Base-by-base conservation (phyloP, 1,140 invertebrate genomes). In the Drosophila auraria region DNA sequence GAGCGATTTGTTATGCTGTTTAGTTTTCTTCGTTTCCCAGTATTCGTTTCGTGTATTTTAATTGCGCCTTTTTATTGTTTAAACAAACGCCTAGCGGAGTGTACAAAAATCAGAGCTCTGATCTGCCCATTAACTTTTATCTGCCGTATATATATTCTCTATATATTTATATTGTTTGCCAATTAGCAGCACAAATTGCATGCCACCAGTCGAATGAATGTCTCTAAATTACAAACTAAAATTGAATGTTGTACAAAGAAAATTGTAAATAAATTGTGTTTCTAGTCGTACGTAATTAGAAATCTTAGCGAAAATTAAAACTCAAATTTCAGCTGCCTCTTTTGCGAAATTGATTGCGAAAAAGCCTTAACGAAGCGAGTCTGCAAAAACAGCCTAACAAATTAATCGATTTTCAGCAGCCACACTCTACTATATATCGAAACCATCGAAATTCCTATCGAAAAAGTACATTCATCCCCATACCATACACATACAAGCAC, bases 1-100 rank as follows among this genome's bases (percentile, higher is more conserved):
- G 72, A 76, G 74, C 69, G 72, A 87, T 91, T 87, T 91, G 89
- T 91, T 91, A 91, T 91, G 83, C 89, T 91, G 83, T 91, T 91
- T 89, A 87, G 62, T 80, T 83, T 79, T 83, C 59, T 51, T 47
- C 66, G 38, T 70, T 68, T 72, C 51, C 70, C 74, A 78, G 74
- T 71, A 71, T 82, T 60, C 56, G 63, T 78, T 82, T 60, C 56
- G 63, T 73, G 40, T 69, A 71, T 56, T 59, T 72, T 54, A 72
- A 66, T 82, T 62, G 61, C 62, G 68, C 68, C 68, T 61, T 36
- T 25, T 64, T 78, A 64, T 82, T 70, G 61, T 80, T 63, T 71
- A 56, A 71, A 71, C 64, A 71, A 71, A 56, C 40, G 68, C 68
- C 68, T 49, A 53, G 68, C 68, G 63, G 54, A 51, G 66, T 84